Evolutionary conservation across 2,888 invertebrate species (phyloP), one percentile per base, ranked within the genome.

Genomic region (Eulithis testata): DNA sequence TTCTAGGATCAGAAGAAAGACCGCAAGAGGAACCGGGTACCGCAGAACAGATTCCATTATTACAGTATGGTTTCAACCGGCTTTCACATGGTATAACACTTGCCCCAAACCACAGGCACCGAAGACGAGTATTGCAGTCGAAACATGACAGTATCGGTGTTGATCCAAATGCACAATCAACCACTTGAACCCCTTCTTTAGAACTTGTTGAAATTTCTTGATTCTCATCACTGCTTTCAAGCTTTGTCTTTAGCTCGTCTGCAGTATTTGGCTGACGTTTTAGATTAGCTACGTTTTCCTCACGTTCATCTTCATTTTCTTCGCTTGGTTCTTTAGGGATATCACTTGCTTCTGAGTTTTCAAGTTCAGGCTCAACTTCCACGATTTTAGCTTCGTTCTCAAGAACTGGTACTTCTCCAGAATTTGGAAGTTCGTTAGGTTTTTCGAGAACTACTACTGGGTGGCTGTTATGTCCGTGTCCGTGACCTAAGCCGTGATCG

Each of bases 1-100:
- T 49, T 49, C 21, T 21, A 11, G 49, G 21, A 21, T 8, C 11
- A 52, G 7, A 11, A 12, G 12, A 12, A 14, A 53, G 14, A 7
- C 6, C 40, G 40, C 66, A 67, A 1, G n/a, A 37, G 40, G 52
- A 58, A 21, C 31, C 49, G 0, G 63, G 70, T 4, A 52, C 27
- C 5, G 63, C 47, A 43, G 65, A 67, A 51, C 66, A 67, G 27
- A 62, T 27, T 54, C 66, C 64, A 47, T 60, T 51, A 57, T 67
- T 66, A 36, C 66, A 69, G 54, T 65, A 60, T 45, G 65, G 63
- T 47, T 50, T 60, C 51, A 49, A 11, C 5, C 50, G 9, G 37
- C 45, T 44, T 36, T 49, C 12, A 45, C 66, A 66, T n/a, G 43
- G 50, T 27, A 60, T 44, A 7, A 67, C 31, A 12, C 47, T 65